phyloP scores from a whole-genome alignment of 2,113 vertebrate species.

The Diphyllodes magnificus region DNA sequence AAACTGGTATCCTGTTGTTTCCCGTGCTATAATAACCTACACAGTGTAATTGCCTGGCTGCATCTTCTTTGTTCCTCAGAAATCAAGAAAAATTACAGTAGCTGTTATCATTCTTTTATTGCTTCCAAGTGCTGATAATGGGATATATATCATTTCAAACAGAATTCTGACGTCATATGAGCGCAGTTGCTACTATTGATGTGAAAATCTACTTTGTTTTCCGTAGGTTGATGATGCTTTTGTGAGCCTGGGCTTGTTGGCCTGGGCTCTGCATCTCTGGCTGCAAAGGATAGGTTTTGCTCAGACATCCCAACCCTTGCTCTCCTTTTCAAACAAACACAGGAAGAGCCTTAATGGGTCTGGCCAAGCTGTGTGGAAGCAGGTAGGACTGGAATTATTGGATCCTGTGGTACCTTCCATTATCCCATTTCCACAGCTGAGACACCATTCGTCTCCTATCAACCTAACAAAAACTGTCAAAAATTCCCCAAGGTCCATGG shows the following conservation, averaged over 20 bases:
- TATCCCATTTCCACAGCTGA: neutral
- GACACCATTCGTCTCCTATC: neutral
- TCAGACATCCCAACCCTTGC: neutral
- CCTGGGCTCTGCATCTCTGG: neutral
- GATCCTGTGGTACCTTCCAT: neutral
- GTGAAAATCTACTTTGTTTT: neutral
- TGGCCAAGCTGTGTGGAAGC: neutral
- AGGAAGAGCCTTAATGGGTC: neutral
- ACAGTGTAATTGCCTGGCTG: neutral
- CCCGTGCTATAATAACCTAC: neutral
- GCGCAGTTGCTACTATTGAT: neutral
- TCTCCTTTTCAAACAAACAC: neutral
- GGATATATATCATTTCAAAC: neutral
- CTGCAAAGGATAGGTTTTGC: neutral
- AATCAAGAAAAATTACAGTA: neutral
- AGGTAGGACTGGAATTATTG: fast-evolving
- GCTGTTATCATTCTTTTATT: neutral
- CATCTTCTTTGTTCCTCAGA: neutral
- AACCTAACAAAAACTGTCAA: neutral
- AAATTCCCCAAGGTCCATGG: neutral
- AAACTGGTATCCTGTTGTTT: neutral
- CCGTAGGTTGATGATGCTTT: neutral
- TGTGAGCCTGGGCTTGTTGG: neutral
- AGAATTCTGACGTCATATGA: neutral
- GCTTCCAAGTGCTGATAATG: neutral